Evolutionary conservation across 1,140 invertebrate species (phyloP), one percentile per base, ranked within the genome.

Genomic region (Hestina assimilis): DNA sequence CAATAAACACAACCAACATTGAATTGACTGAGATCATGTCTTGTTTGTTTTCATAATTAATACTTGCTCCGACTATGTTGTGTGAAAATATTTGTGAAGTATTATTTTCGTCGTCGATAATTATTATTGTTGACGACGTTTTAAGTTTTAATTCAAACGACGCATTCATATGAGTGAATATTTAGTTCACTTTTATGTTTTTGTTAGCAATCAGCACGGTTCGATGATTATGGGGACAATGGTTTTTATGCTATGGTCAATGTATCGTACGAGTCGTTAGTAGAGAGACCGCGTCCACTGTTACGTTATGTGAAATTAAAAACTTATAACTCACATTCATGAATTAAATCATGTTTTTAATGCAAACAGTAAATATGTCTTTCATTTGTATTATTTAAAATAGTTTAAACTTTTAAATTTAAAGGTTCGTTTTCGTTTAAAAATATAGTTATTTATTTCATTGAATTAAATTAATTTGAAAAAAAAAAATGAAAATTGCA

Each of bases 231-330:
- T 31, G 46, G 26, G 52, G 66, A 77, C 72, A 81, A 81, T 75
- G 58, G 35, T 33, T 53, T 67, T 71, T 68, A 72, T 72, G 69
- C 75, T 69, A 48, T 33, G 20, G 17, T 38, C 43, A 74, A 73
- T 80, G 64, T n/a, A n/a, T n/a, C n/a, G n/a, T n/a, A n/a, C n/a
- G 42, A 72, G 75, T 75, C 72, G 52, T 38, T 45, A 45, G 33
- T 53, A 45, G 38, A 40, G 52, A 53, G 58, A 43, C 50, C 29
- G 48, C 38, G 28, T 20, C 52, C 11, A 35, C 26, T 41, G 50
- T 33, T 38, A 21, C 19, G 52, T 24, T 23, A 51, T 51, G 48
- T 28, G 57, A 21, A 54, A 38, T 17, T 38, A 40, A 21, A 45
- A 55, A 38, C 23, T 42, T 45, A 19, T n/a, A 17, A 45, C 59